Evolutionary conservation across 2,113 vertebrate genomes (phyloP).

Genomic region (Syngnathus floridae): DNA sequence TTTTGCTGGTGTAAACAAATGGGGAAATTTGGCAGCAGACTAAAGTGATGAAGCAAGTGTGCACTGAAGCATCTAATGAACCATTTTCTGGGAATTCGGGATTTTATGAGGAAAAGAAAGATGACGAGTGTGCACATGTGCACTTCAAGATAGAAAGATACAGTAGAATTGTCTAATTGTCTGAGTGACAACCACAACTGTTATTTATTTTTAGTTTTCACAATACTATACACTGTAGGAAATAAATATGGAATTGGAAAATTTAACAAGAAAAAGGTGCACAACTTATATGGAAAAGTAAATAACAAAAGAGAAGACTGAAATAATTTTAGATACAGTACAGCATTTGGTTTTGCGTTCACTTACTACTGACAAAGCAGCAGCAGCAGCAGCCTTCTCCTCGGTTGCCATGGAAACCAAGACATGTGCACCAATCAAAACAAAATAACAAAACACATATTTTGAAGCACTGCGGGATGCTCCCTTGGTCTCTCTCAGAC

Average conservation of each 20-base stretch:
- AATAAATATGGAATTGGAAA: neutral
- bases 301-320: neutral
- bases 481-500: conserved; percentile 31
- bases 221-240: neutral
- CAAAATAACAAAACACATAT: conserved; percentile 44
- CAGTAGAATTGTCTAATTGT: too few species aligned
- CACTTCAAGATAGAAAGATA: too few species aligned
- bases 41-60: conserved; percentile 67
- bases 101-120: conserved; percentile 62
- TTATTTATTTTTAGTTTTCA: too few species aligned
- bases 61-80: conserved; percentile 67
- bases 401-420: conserved; percentile 38
- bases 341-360: conserved; percentile 32
- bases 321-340: conserved; percentile 17
- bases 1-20: conserved; percentile 63
- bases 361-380: conserved; percentile 33
- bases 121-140: conserved; percentile 34
- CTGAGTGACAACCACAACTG: too few species aligned
- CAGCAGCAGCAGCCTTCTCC: conserved; percentile 23
- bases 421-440: conserved; percentile 43
- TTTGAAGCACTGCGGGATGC: conserved; percentile 39
- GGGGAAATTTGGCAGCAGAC: conserved; percentile 62
- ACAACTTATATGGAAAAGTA: neutral
- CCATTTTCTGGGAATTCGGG: conserved; percentile 60
- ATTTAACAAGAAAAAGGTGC: neutral